Conservation (phyloP, 2,888 invertebrate genomes). For the Toxonevra muliebris region DNA sequence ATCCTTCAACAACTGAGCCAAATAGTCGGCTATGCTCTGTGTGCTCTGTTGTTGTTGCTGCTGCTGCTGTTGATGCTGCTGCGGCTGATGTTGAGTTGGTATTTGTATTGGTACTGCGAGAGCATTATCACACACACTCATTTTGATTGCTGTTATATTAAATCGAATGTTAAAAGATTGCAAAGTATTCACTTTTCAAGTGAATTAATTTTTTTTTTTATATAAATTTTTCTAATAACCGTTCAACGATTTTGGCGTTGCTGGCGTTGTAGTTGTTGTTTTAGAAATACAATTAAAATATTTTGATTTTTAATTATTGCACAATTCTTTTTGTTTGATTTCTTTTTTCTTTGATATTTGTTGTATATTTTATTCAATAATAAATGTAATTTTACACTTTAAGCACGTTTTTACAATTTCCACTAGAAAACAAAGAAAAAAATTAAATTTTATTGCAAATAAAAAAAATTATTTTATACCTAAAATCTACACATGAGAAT, state of each 20-base stretch:
- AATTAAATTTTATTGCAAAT: background rate
- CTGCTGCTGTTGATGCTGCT: slow-evolving; percentile 63
- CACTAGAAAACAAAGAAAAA: slow-evolving; percentile 1
- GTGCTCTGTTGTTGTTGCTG: slow-evolving; percentile 73
- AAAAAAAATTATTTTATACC: background rate
- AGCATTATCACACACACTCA: slow-evolving; percentile 65
- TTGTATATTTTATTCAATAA: slow-evolving; percentile 8
- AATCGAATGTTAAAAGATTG: slow-evolving; percentile 22
- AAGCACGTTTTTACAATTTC: slow-evolving; percentile 23
- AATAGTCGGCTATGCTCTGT: slow-evolving; percentile 98
- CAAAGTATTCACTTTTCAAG: background rate
- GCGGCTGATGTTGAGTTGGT: slow-evolving; percentile 39
- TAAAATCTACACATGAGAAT: background rate
- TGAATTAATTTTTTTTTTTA: slow-evolving; percentile 8
- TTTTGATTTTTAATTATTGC: slow-evolving; percentile 23
- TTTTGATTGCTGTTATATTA: slow-evolving; percentile 45
- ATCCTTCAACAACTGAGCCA: slow-evolving; percentile 99
- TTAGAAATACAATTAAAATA: slow-evolving; percentile 9
- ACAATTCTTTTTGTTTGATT: slow-evolving; percentile 24
- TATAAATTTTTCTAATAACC: slow-evolving; percentile 7
- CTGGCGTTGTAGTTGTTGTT: slow-evolving; percentile 2
- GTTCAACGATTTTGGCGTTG: slow-evolving; percentile 20
- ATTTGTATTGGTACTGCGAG: slow-evolving; percentile 54
- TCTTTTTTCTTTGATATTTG: slow-evolving; percentile 15
- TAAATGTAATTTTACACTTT: slow-evolving; percentile 15